Evolutionary conservation across 2,888 invertebrate species (phyloP), one percentile per base, ranked within the genome.

Genomic region (Boloria euphrosyne): DNA sequence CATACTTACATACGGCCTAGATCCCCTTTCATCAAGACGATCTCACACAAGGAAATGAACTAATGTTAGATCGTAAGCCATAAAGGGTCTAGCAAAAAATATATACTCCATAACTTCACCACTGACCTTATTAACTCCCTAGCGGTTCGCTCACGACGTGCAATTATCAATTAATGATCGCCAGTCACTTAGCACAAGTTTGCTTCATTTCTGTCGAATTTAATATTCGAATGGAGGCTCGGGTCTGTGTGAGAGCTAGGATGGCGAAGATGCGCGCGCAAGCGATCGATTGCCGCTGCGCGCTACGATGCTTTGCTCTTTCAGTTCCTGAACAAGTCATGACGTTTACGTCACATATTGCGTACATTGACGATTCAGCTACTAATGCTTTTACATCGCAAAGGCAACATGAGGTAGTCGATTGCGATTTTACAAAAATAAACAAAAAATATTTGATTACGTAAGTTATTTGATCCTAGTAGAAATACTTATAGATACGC

Each of bases 271-370:
- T 90, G 91, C 91, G 91, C 91, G 91, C 91, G 91, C 90, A 89
- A 13, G 50, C 86, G 86, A 91, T 91, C 91, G 91, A 91, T 91
- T 78, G 80, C 74, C 81, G 86, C 84, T 89, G 91, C 90, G 81
- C 81, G 89, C 70, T 69, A 71, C 85, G 84, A 81, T 83, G 83
- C 81, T 80, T 80, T 77, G 77, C 78, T 79, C 80, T 78, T 80
- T 77, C 68, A 78, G 82, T 81, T 83, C 81, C 83, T 82, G 79
- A 81, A 82, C 78, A 82, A 84, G 81, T 80, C 80, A 78, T 82
- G 82, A 84, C 81, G 85, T 90, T 89, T 90, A 90, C 90, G 90
- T 90, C 90, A 90, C 84, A 81, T 81, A 80, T 83, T 89, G 90
- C 90, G 90, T 90, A 90, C 90, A 89, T 88, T 86, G 87, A 86